phyloP scores from a whole-genome alignment of 2,888 invertebrate species.

The Elmis aenea region DNA sequence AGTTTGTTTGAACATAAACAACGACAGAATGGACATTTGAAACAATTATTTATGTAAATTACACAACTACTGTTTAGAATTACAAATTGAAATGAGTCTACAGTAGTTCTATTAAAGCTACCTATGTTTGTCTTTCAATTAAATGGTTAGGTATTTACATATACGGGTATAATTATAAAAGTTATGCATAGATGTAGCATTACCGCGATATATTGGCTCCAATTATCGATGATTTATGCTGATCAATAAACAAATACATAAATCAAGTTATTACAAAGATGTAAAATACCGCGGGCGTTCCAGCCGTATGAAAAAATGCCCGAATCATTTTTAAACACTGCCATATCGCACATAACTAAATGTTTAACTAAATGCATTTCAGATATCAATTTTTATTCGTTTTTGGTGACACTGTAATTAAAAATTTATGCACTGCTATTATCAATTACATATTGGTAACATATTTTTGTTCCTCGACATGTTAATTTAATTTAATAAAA shows the following conservation, averaged over 20 bases:
- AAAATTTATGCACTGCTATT: too few species aligned
- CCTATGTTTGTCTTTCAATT: constrained; percentile 10
- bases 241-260: constrained; percentile 15
- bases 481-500: too few species aligned
- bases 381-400: too few species aligned
- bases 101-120: constrained; percentile 12
- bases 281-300: background rate
- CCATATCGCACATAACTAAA: too few species aligned
- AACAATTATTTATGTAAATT: constrained; percentile 9
- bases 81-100: constrained; percentile 11
- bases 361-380: too few species aligned
- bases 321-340: too few species aligned
- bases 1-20: constrained; percentile 2
- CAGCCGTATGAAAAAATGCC: background rate
- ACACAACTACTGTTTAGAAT: constrained; percentile 9
- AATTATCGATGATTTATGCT: constrained; percentile 23
- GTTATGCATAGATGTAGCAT: constrained; percentile 18
- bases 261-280: constrained; percentile 5
- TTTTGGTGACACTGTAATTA: too few species aligned
- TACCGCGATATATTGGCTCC: constrained; percentile 14
- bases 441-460: too few species aligned
- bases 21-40: constrained; percentile 6
- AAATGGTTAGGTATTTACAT: too few species aligned
- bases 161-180: constrained; percentile 28
- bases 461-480: too few species aligned